phyloP scores from a whole-genome alignment of 2,888 invertebrate species.

The Sacculina carcini region DNA sequence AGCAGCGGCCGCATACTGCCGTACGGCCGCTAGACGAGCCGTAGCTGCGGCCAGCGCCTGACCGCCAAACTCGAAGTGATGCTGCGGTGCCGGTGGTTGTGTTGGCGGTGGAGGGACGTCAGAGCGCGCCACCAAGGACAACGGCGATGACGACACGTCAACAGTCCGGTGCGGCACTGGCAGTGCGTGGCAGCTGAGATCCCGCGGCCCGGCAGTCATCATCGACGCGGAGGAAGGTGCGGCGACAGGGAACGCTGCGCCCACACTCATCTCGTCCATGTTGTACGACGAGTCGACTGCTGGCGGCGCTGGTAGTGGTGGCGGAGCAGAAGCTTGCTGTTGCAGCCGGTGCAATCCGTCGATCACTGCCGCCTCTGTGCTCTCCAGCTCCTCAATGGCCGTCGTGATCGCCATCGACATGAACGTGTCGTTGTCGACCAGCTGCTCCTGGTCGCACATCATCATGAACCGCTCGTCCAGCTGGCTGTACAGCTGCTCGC shows the following conservation, averaged over 20 bases:
- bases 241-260: not conserved
- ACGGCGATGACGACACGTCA: too few relatives aligned
- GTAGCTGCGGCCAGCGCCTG: too few relatives aligned
- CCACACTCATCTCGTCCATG: too few relatives aligned
- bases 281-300: too few relatives aligned
- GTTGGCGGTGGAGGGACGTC: too few relatives aligned
- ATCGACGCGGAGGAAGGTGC: not conserved
- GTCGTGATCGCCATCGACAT: conserved; percentile 11
- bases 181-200: not conserved
- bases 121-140: too few relatives aligned
- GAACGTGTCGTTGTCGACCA: conserved; percentile 12
- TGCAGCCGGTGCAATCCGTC: not conserved
- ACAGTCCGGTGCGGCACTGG: not conserved
- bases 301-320: not conserved
- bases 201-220: not conserved
- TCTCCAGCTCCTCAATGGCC: conserved; percentile 9
- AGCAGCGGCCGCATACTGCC: too few relatives aligned
- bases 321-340: not conserved
- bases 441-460: conserved; percentile 4
- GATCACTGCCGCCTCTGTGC: not conserved
- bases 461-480: not conserved
- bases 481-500: not conserved
- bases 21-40: too few relatives aligned
- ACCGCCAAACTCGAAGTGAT: too few relatives aligned
- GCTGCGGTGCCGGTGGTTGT: too few relatives aligned